A percentile compares a stretch with the other conserved stretches of the same genome.
These are phyloP conservation scores for Linyphia triangularis DNA, from an alignment of 2,888 invertebrate species.

Conservation along the genomic window DNA sequence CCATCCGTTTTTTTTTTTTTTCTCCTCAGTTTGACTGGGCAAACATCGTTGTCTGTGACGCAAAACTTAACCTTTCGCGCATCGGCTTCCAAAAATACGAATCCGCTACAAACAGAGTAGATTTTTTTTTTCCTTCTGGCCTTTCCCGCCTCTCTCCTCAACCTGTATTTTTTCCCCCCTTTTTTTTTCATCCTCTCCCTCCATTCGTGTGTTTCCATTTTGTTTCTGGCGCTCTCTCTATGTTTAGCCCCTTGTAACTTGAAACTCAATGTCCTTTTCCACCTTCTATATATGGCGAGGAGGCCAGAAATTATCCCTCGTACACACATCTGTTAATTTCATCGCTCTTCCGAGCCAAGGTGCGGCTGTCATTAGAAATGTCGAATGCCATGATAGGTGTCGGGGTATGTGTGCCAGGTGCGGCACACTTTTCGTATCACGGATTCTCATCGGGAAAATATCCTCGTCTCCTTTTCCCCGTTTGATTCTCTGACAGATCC, in stretches of 20 bases:
- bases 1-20: slow-evolving; percentile 10
- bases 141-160: not conserved
- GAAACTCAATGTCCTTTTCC: slow-evolving; percentile 62
- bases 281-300: slow-evolving; percentile 51
- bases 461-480: too few relatives aligned
- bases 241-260: slow-evolving; percentile 42
- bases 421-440: not conserved
- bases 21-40: slow-evolving; percentile 23
- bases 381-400: slow-evolving; percentile 8
- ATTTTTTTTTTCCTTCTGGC: not conserved
- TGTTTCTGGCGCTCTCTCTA: slow-evolving; percentile 59
- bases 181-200: slow-evolving; percentile 28
- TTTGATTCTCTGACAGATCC: too few relatives aligned
- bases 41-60: slow-evolving; percentile 58
- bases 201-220: slow-evolving; percentile 42
- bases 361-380: not conserved
- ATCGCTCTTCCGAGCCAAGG: not conserved
- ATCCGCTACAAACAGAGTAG: slow-evolving; percentile 31
- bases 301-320: slow-evolving; percentile 18
- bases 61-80: slow-evolving; percentile 66
- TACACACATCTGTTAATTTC: slow-evolving; percentile 45
- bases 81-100: slow-evolving; percentile 67
- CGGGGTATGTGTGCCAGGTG: not conserved
- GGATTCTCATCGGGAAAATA: not conserved
- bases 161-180: slow-evolving; percentile 10